Evolutionary conservation across 2,888 invertebrate species (phyloP), one percentile per base, ranked within the genome.

Genomic region (Andrena hattorfiana): DNA sequence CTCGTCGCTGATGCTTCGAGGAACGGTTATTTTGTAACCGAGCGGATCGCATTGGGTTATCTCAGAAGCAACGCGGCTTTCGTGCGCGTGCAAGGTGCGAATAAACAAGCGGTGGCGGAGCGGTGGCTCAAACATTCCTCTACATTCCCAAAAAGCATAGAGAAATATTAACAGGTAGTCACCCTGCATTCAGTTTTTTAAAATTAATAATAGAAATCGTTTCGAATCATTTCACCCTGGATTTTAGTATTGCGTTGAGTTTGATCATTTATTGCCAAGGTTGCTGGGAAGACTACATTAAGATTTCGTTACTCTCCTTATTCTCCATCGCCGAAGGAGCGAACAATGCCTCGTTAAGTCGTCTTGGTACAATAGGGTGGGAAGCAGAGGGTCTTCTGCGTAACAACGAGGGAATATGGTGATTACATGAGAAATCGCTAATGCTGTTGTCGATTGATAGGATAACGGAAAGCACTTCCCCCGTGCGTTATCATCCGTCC

Each of bases 291-390:
- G 20, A 54, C 54, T 7, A 20, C 7, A n/a, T 54, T 20, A 8
- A 20, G 20, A 86, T 85, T 85, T 85, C 74, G 77, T 81, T 86
- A 74, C 69, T 85, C 74, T 76, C 77, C 72, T 77, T 74, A 13
- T 30, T 16, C 49, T 26, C 23, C 70, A 26, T 2, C 63, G 59
- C 56, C 23, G 35, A 60, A 20, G 10, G n/a, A 67, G 8, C 10
- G 0, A 28, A 42, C 49, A 56, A 63, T 30, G 20, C 56, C 28
- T 60, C 60, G 60, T 70, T 67, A 54, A 67, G 13, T 13, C 30
- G 26, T 2, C 54, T 42, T 42, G 16, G 42, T 16, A 16, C 16
- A 16, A 42, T 42, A 42, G 16, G 42, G 42, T 42, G 42, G 42
- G 42, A 42, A 42, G 3, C 42, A 16, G 4, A 42, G 42, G 4